These are phyloP conservation scores for Euspilapteryx auroguttella DNA, from an alignment of 2,888 invertebrate genomes.

Conservation along the genomic window DNA sequence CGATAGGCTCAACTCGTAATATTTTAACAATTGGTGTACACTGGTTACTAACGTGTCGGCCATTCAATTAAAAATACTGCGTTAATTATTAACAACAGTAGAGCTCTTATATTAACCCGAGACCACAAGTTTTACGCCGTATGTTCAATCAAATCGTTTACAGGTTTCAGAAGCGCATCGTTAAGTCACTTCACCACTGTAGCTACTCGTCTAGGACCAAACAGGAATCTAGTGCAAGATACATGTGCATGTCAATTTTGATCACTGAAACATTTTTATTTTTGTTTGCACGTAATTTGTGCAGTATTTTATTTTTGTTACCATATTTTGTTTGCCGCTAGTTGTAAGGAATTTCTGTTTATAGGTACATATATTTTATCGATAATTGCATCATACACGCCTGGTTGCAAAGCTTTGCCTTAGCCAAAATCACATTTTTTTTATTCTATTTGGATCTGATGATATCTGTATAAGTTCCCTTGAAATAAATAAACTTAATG, in stretches of 20 bases:
- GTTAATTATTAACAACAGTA: slow-evolving; percentile 46
- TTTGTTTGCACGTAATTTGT: too few species aligned
- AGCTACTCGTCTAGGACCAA: too few species aligned
- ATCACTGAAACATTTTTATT: too few species aligned
- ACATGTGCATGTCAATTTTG: too few species aligned
- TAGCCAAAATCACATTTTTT: slow-evolving; percentile 27
- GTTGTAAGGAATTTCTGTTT: too few species aligned
- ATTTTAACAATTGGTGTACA: slow-evolving; percentile 46
- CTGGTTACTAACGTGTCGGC: slow-evolving; percentile 45
- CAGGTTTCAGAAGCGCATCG: too few species aligned
- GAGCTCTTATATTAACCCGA: slow-evolving; percentile 53
- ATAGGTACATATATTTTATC: too few species aligned
- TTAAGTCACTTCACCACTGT: too few species aligned
- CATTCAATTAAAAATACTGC: too few species aligned
- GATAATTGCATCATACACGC: slow-evolving; percentile 35
- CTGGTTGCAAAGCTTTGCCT: slow-evolving; percentile 58
- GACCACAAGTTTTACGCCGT: slow-evolving; percentile 51
- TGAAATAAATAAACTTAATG: too few species aligned
- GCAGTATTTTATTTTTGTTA: neutral
- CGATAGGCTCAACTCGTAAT: slow-evolving; percentile 20
- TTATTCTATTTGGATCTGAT: slow-evolving; percentile 18
- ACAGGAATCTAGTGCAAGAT: too few species aligned
- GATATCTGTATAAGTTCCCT: too few species aligned
- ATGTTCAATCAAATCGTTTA: slow-evolving; percentile 25
- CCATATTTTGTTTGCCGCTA: neutral